Evolutionary conservation across 2,888 invertebrate species (phyloP), one percentile per base, ranked within the genome.

Genomic region (Meiosimyza platycephala): DNA sequence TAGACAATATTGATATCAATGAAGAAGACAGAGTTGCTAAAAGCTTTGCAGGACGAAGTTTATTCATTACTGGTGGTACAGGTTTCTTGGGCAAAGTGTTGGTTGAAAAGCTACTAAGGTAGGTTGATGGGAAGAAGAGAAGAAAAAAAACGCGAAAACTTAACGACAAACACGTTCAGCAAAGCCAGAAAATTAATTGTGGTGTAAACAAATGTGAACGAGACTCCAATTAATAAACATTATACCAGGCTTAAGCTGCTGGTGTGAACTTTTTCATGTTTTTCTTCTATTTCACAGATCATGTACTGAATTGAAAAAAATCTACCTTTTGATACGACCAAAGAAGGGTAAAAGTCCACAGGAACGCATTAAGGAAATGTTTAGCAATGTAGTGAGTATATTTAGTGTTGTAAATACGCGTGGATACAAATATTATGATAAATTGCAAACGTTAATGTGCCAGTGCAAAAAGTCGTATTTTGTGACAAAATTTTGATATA

Each of bases 291-390:
- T 68, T 88, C 87, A 63, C 85, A 91, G 91, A 79, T 89, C 92
- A 81, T 93, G 95, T 80, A 92, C 94, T 0, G 92, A 92, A 62
- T 88, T 98, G 52, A 90, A 90, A 70, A 92, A 91, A 79, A 92
- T 99, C 68, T 94, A 95, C 83, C 86, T 97, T 71, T 88, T 98
- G 64, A 91, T 98, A 65, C 90, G 98, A 63, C 88, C 92, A 1
- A 97, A 97, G 89, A 93, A 95, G 83, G 96, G 95, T 13, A 94
- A 95, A 84, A 90, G 91, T 71, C 93, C 95, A 0, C 90, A 91
- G 77, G 92, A 93, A 80, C 89, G 95, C 72, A 85, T 95, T 6
- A 92, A 93, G 72, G 96, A 96, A 73, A 90, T 98, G 74, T 91
- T 97, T 80, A 90, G 91, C 77, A 93, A 93, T 79, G 91, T 92